Evolutionary conservation across 35 echinoderm and acorn worm genomes (phyloP), one percentile per base, ranked within the genome.

Genomic region (Lytechinus variegatus): DNA sequence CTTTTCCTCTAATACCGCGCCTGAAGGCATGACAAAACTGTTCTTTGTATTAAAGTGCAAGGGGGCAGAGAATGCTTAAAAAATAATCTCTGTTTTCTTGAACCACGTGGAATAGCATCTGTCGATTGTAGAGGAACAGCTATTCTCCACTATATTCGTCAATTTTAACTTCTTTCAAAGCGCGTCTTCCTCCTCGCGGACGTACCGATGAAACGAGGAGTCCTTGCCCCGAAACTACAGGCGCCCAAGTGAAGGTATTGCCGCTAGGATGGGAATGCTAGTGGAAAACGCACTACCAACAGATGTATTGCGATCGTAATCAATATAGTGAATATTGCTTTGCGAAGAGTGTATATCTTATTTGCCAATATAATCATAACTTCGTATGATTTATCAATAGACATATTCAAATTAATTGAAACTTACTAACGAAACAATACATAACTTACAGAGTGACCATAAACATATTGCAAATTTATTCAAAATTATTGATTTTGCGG

Each of bases 21-120:
- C 66, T 79, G 19, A 79, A 79, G 66, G 66, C 66, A 79, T 79
- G 66, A 79, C 66, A 79, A 79, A 79, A 79, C 66, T 79, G 66
- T 79, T 79, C 66, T 79, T 79, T 79, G 66, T 79, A 79, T n/a
- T 44, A 79, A 79, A 79, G 66, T 79, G 66, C 66, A 79, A 79
- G 66, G 66, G 66, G 19, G 66, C 66, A n/a, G 19, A 79, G 66
- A 79, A 79, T 58, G 13, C 9, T 24, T 24, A 79, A 5, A 79
- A 16, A 79, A 79, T 24, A 24, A 79, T 24, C n/a, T 24, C 21
- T 7, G 19, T 24, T 79, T n/a, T 24, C 19, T 79, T 24, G 16
- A 24, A 79, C 66, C 66, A 79, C 66, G 66, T 79, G 66, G 66
- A 79, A 79, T n/a, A 24, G 66, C 66, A 79, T 79, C 19, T 79